Conservation (phyloP, 2,797 vertebrate species). For the Hafferia zeledoni region DNA sequence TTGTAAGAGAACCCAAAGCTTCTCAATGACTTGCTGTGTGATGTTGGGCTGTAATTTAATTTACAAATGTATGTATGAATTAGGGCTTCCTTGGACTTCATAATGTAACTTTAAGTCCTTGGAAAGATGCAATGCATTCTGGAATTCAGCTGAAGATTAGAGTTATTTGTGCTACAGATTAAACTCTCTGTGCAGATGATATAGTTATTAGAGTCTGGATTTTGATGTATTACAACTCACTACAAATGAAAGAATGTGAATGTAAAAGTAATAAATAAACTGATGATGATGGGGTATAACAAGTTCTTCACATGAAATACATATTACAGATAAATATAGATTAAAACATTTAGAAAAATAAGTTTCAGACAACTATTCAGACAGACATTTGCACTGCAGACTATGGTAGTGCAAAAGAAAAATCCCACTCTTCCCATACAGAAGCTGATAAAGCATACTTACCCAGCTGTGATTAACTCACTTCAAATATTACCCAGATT, state of each 20-base stretch:
- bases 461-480: not conserved
- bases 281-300: not conserved
- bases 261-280: not conserved
- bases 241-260: not conserved
- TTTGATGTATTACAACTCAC: not conserved
- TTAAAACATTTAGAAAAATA: not conserved
- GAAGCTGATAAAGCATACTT: not conserved
- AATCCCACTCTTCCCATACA: not conserved
- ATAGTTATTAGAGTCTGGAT: not conserved
- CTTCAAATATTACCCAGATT: not conserved
- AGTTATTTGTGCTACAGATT: not conserved
- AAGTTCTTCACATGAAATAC: constrained; percentile 18
- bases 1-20: not conserved
- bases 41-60: not conserved
- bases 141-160: not conserved
- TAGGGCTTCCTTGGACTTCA: not conserved
- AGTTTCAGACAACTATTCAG: constrained; percentile 25
- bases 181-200: not conserved
- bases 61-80: not conserved
- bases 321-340: constrained; percentile 25
- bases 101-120: not conserved
- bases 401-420: not conserved
- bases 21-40: not conserved
- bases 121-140: not conserved
- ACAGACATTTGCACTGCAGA: not conserved